Evolutionary conservation across 2,797 vertebrate genomes (phyloP), one percentile per base, ranked within the genome.

Genomic region (Arvicola amphibius): DNA sequence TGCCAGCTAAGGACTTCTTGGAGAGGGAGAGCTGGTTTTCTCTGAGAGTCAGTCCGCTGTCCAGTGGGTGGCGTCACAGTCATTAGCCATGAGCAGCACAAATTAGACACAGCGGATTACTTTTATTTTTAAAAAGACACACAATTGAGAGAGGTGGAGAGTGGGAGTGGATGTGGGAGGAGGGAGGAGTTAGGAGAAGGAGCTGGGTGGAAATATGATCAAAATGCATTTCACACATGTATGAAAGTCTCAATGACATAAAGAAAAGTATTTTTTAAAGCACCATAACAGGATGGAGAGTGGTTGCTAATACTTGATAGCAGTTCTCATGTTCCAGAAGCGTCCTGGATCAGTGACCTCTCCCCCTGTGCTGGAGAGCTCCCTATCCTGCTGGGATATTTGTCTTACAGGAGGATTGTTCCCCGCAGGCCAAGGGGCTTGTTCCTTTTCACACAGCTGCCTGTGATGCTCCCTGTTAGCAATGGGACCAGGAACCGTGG

Each of bases 401-500:
- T 48, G 29, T 17, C 40, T 59, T 59, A 21, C 56, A 8, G 56
- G 21, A 59, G 56, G 21, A 19, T 34, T 46, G 10, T 34, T 25
- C 13, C 63, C 43, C n/a, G 1, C n/a, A 51, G 61, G 32, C 61
- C 19, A 23, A n/a, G 32, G 13, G 23, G 14, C 40, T 74, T 67
- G 27, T 34, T 40, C 29, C 23, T 27, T 32, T 11, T 92, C 53
- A 69, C 37, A 32, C 1, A 25, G 53, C 14, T 14, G 3, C 1
- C 23, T 13, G 74, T 37, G 46, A 21, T 25, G 4, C n/a, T 88
- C 37, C 56, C 74, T 6, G 5, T 14, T n/a, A 29, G 0, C 51
- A 25, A 46, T 12, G 9, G 1, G 34, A 13, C 3, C 5, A 11
- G 32, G 7, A 1, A 23, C 51, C 6, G 1, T 23, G 8, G 0